Conservation (phyloP, 2,113 vertebrate species). For the Scatophagus argus region DNA sequence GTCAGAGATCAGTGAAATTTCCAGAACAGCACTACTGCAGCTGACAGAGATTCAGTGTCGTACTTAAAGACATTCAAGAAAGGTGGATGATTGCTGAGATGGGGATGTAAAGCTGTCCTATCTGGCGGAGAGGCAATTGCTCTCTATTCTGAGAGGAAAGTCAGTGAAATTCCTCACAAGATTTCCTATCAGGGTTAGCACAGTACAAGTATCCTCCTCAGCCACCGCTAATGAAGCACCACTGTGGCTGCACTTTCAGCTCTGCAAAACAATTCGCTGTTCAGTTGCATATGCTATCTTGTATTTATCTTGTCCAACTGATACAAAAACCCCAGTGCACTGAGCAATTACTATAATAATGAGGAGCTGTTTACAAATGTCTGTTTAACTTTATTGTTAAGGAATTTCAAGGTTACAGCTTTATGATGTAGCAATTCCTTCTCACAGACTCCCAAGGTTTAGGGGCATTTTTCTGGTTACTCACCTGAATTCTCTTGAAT, state of each 20-base stretch:
- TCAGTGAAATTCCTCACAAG: not conserved
- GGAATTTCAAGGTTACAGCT: constrained; percentile 56
- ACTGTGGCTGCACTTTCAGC: constrained; percentile 10
- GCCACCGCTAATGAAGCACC: constrained; percentile 18
- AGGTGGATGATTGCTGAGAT: not conserved
- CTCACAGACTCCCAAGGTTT: constrained; percentile 43
- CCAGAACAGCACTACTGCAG: not conserved
- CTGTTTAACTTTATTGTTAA: constrained; percentile 44
- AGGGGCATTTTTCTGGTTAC: constrained; percentile 16
- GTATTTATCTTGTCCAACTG: constrained; percentile 55
- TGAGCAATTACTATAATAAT: constrained; percentile 57
- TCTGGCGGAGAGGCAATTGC: not conserved
- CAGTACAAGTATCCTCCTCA: constrained; percentile 23
- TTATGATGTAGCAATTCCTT: constrained; percentile 1
- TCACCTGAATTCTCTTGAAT: constrained; percentile 38
- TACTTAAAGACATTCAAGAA: constrained; percentile 15
- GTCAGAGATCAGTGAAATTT: constrained; percentile 24
- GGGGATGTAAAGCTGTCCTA: not conserved
- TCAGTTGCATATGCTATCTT: constrained; percentile 44
- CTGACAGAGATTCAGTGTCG: constrained; percentile 37
- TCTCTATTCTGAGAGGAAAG: not conserved
- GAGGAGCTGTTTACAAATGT: constrained; percentile 57
- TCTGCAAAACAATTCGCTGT: constrained; percentile 24
- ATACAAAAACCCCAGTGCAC: constrained; percentile 50
- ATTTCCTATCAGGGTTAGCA: not conserved